phyloP scores from a whole-genome alignment of 1,140 invertebrate species.

The Diabrotica undecimpunctata region DNA sequence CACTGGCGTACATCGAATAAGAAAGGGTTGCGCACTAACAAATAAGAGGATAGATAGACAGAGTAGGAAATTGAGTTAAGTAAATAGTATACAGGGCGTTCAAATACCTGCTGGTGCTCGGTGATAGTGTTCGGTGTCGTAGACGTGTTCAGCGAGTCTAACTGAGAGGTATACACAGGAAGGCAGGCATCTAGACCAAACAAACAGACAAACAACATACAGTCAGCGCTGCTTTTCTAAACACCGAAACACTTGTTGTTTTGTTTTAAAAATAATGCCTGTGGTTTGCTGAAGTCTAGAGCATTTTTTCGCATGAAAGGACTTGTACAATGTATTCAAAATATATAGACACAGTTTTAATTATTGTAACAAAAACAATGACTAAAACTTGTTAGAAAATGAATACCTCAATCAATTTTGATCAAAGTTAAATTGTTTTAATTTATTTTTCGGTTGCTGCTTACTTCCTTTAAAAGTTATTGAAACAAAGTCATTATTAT shows the following conservation, averaged over 20 bases:
- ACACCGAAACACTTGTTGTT: constrained; percentile 29
- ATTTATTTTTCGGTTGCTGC: no score
- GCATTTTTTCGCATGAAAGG: no score
- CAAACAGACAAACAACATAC: constrained; percentile 57
- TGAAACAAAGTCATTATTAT: no score
- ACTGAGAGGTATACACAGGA: constrained; percentile 58
- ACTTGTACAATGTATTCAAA: no score
- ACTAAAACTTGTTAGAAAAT: no score
- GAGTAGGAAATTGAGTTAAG: constrained; percentile 33
- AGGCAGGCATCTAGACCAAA: constrained; percentile 63
- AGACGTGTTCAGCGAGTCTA: constrained; percentile 57
- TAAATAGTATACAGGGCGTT: constrained; percentile 38
- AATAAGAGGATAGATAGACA: constrained; percentile 27
- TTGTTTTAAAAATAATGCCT: constrained; percentile 1
- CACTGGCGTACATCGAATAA: constrained; percentile 19
- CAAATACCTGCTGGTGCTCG: constrained; percentile 49
- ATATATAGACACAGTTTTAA: no score
- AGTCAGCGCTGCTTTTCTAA: constrained; percentile 40
- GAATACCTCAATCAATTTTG: no score
- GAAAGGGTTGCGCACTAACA: constrained; percentile 11
- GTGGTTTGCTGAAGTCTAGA: neutral
- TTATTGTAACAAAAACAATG: no score
- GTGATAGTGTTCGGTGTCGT: constrained; percentile 47
- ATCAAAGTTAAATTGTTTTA: no score
- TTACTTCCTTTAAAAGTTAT: no score